Base-by-base conservation (phyloP, 1,140 invertebrate genomes). In the Antheraea pernyi region DNA sequence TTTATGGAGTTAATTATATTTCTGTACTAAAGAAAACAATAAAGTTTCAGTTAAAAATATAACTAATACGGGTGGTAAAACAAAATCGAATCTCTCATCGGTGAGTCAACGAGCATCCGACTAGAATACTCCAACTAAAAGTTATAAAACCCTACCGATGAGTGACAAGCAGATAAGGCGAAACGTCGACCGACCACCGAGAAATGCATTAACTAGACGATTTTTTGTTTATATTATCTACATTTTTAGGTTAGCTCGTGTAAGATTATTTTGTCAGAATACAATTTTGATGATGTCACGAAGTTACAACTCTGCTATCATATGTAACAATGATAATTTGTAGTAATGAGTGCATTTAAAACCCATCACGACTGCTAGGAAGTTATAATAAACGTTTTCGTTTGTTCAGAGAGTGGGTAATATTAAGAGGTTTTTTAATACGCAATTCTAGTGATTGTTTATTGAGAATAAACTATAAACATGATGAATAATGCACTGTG, bases 131-230 rank as follows among this genome's bases (percentile, higher is more conserved):
- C 60, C 19, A 65, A 37, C n/a, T 37, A 65, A 65, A 65, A 65
- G 39, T 39, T n/a, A 19, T 37, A 66, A 66, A 66, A 53, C 46
- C 46, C 46, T 53, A 7, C 19, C 13, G 65, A 16, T 48, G 65
- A 66, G 18, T 66, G 65, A 66, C 65, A 39, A 19, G 65, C 42
- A 46, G 65, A 66, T 66, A 66, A 30, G 65, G 37, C 30, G 8
- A 37, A 64, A 64, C 37, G 62, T 37, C 62, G 62, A n/a, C 30
- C 63, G 63, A 53, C 46, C 65, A 53, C 65, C 46, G 65, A 66
- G 30, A 66, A 53, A 53, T 53, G 46, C 46, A 53, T 53, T 53
- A 53, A 53, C 46, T 53, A 53, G 46, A 53, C 46, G 46, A 53
- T 53, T 53, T 53, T 53, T 53, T 53, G 46, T 53, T 13, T 53